These are phyloP conservation scores for Epinotia ramella DNA, from an alignment of 2,888 invertebrate genomes.

Conservation along the genomic window DNA sequence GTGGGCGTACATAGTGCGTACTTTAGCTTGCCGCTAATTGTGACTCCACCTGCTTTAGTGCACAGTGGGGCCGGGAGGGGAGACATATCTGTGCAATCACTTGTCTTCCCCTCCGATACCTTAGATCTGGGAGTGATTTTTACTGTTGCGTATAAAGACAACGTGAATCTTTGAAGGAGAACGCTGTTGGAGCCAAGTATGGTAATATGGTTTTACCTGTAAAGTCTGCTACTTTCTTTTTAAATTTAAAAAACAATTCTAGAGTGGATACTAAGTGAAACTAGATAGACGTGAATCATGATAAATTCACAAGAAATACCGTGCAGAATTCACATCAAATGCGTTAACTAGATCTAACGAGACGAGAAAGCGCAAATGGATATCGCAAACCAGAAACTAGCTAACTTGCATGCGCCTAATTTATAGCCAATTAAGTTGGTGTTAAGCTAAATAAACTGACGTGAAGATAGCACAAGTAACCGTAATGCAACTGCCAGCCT, in stretches of 20 bases:
- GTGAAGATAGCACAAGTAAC: conserved; percentile 75
- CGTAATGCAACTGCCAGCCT: conserved; percentile 66
- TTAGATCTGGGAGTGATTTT: conserved; percentile 40
- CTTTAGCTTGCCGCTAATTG: conserved; percentile 66
- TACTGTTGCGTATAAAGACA: neutral
- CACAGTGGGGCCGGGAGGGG: conserved; percentile 56
- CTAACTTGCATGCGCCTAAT: conserved; percentile 75
- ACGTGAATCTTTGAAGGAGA: neutral
- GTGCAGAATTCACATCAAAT: conserved; percentile 46
- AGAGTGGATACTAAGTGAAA: neutral
- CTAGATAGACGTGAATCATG: neutral
- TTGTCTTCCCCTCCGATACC: conserved; percentile 44
- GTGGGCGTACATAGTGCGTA: conserved; percentile 66
- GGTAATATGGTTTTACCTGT: neutral
- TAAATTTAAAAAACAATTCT: neutral
- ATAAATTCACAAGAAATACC: conserved; percentile 20
- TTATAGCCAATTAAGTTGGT: conserved; percentile 83
- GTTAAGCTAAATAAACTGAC: conserved; percentile 81
- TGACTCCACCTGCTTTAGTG: conserved; percentile 66
- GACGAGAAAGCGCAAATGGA: conserved; percentile 61
- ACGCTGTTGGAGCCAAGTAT: neutral
- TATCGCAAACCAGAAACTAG: conserved; percentile 68
- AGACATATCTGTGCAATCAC: conserved; percentile 44
- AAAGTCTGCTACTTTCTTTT: neutral
- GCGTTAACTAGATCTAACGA: conserved; percentile 66